Conservation (phyloP, 2,888 invertebrate genomes). For the Parapristionchus giblindavisi region DNA sequence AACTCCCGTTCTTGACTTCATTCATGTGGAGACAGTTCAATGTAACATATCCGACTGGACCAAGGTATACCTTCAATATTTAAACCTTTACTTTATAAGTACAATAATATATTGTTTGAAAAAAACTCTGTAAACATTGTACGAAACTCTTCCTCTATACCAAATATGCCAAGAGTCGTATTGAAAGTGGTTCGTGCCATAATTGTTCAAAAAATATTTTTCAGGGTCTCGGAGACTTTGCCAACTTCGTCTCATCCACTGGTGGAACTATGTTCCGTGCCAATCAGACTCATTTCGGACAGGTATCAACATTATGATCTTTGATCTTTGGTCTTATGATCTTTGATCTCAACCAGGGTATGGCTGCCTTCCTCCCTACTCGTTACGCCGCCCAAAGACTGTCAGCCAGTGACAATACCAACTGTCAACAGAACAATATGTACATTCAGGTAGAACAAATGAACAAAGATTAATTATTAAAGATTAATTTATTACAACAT, state of each 20-base stretch:
- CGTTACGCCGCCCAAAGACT: constrained; percentile 30
- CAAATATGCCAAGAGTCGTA: too few species aligned
- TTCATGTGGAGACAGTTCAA: constrained; percentile 18
- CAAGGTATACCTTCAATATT: background rate
- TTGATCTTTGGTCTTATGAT: background rate
- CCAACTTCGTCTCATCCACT: constrained; percentile 25
- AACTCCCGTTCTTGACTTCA: constrained; percentile 23
- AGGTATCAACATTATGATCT: background rate
- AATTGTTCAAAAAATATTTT: background rate
- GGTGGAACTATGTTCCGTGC: constrained; percentile 9
- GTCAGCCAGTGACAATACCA: constrained; percentile 9
- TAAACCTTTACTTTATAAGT: background rate
- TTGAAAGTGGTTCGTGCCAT: background rate
- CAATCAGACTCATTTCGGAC: background rate
- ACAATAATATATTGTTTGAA: background rate
- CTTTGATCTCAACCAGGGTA: background rate
- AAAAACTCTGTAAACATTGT: too few species aligned
- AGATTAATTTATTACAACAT: too few species aligned
- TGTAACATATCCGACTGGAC: constrained; percentile 19
- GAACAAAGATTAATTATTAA: too few species aligned
- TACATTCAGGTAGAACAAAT: constrained; percentile 22
- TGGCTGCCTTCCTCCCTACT: constrained; percentile 20
- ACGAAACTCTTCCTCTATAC: too few species aligned
- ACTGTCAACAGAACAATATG: constrained; percentile 13
- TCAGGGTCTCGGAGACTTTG: constrained; percentile 10